Conservation (phyloP, 53 echinoderm and acorn worm species). For the Paracentrotus lividus region DNA sequence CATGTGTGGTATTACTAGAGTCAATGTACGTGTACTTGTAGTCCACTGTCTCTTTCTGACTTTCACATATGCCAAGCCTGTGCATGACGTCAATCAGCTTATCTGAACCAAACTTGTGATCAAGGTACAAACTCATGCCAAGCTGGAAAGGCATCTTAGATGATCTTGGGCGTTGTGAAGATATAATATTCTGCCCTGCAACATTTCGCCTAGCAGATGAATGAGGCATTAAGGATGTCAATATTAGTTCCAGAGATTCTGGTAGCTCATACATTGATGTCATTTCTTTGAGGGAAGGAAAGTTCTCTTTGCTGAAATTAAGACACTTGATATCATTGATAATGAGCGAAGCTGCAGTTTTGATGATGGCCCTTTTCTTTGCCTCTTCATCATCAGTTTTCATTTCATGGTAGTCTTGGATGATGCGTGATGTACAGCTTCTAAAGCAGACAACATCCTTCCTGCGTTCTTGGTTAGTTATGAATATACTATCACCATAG, state of each 20-base stretch:
- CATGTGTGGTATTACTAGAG: conserved; percentile 73
- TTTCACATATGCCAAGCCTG: conserved; percentile 78
- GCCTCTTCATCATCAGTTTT: background rate
- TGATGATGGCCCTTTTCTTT: conserved; percentile 73
- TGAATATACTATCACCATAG: conserved; percentile 74
- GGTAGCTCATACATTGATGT: conserved; percentile 73
- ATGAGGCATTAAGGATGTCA: conserved; percentile 70
- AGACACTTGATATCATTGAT: conserved; percentile 78
- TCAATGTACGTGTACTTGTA: conserved; percentile 83
- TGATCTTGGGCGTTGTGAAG: too few species aligned
- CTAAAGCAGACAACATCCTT: conserved; percentile 79
- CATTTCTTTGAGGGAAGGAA: conserved; percentile 81
- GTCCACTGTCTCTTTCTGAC: conserved; percentile 74
- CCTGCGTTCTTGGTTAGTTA: conserved; percentile 67
- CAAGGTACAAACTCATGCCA: conserved; percentile 73
- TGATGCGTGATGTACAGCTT: conserved; percentile 69
- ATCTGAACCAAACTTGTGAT: conserved; percentile 82
- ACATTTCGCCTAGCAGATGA: conserved; percentile 62
- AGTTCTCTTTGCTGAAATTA: conserved; percentile 74
- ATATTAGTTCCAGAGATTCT: conserved; percentile 74
- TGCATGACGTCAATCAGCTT: conserved; percentile 75
- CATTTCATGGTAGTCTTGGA: conserved; percentile 56
- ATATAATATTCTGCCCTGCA: conserved; percentile 76
- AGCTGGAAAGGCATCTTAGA: too few species aligned
- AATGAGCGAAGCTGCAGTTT: conserved; percentile 79